Evolutionary conservation across 1,140 invertebrate genomes (phyloP).

Genomic region (Drosophila aff.): DNA sequence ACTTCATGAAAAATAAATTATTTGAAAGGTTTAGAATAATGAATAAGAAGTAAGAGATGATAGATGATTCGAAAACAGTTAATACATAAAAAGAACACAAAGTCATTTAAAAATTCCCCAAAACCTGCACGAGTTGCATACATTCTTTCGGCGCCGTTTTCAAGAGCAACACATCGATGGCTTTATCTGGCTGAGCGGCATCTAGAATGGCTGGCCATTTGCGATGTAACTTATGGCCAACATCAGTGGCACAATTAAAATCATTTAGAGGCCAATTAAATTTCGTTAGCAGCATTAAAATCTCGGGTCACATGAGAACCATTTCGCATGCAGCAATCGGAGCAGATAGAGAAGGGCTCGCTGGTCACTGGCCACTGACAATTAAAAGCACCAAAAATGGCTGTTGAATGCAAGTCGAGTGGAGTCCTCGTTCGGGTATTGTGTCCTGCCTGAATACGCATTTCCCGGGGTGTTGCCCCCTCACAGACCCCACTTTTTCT

Average conservation of each 20-base stretch:
- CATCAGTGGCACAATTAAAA: constrained; percentile 83
- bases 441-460: constrained; percentile 16
- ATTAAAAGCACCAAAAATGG: constrained; percentile 78
- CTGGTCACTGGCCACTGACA: constrained; percentile 41
- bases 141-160: constrained; percentile 10
- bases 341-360: not conserved
- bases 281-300: constrained; percentile 83
- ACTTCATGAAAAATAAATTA: not conserved
- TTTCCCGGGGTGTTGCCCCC: too few species aligned
- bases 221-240: constrained; percentile 74
- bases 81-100: not conserved
- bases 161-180: constrained; percentile 26
- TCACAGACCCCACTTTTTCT: constrained; percentile 10
- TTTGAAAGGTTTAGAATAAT: too few species aligned
- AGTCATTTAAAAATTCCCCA: not conserved
- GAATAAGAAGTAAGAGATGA: too few species aligned
- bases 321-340: constrained; percentile 59
- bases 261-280: constrained; percentile 84
- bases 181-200: constrained; percentile 28
- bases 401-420: constrained; percentile 60
- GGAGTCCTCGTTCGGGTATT: constrained; percentile 1
- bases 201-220: constrained; percentile 65
- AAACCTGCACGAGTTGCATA: not conserved
- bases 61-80: not conserved
- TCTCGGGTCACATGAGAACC: constrained; percentile 78